phyloP scores from a whole-genome alignment of 2,888 invertebrate genomes.

The Drosophila prolongata region DNA sequence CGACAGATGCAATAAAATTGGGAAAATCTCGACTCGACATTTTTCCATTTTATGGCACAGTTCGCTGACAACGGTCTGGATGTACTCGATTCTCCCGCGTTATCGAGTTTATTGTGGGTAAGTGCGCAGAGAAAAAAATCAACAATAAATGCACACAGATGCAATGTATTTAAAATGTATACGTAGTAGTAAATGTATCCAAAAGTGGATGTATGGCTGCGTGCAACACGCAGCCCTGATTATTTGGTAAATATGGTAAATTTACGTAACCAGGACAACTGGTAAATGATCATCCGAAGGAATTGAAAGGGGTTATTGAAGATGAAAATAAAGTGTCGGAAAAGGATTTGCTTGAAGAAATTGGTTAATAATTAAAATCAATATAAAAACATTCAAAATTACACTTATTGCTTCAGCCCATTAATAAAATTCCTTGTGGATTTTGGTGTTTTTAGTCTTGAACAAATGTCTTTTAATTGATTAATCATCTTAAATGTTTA shows the following conservation, averaged over 20 bases:
- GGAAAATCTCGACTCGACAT: slow-evolving; percentile 53
- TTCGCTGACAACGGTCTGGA: slow-evolving; percentile 63
- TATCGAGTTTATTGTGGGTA: slow-evolving; percentile 71
- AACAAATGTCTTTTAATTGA: no score
- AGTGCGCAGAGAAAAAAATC: slow-evolving; percentile 37
- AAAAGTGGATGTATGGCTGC: slow-evolving; percentile 15
- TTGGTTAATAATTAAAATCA: background rate
- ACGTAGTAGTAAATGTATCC: background rate
- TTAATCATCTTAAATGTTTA: no score
- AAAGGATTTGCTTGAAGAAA: background rate
- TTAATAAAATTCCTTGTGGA: no score
- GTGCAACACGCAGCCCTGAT: slow-evolving; percentile 33
- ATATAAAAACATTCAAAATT: no score
- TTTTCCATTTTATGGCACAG: slow-evolving; percentile 66
- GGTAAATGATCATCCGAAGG: slow-evolving; percentile 20
- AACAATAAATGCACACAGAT: slow-evolving; percentile 47
- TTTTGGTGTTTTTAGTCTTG: no score
- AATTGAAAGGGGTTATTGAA: background rate
- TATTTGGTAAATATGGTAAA: slow-evolving; percentile 49
- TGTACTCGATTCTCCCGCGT: slow-evolving; percentile 56
- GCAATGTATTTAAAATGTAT: slow-evolving; percentile 34
- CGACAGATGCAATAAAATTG: slow-evolving; percentile 62
- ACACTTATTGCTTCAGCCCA: no score
- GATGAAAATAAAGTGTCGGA: no score
- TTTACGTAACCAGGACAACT: slow-evolving; percentile 32